Conservation (phyloP, 1,140 invertebrate genomes). For the Zaprionus tsacasi region DNA sequence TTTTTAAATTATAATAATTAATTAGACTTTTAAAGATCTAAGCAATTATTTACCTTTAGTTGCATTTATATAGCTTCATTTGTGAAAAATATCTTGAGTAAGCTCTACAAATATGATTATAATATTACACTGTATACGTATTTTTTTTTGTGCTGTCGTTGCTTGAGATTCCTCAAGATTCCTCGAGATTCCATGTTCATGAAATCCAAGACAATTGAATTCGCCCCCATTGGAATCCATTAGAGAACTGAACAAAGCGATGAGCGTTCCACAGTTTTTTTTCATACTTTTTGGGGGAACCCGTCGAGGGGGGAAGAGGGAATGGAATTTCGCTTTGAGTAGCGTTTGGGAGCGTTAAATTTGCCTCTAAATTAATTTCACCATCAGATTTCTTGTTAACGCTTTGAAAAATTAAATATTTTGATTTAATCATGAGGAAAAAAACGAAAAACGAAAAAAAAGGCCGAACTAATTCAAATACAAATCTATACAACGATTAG, state of each 20-base stretch:
- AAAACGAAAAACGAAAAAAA: constrained; percentile 6
- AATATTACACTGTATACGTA: neutral
- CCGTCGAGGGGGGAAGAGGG: neutral
- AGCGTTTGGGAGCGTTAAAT: constrained; percentile 17
- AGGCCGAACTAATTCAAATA: constrained; percentile 14
- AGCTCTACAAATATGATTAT: neutral
- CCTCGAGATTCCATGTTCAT: neutral
- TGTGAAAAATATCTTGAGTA: neutral
- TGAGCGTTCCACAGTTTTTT: neutral
- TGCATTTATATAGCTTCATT: too few species aligned
- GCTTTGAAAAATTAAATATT: constrained; percentile 19
- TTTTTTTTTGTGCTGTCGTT: neutral
- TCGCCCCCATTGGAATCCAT: neutral
- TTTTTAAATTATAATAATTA: too few species aligned
- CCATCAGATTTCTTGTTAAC: constrained; percentile 15
- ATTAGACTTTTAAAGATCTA: too few species aligned
- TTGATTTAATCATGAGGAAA: neutral
- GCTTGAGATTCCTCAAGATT: neutral
- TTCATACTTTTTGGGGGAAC: neutral
- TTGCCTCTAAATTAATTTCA: constrained; percentile 36
- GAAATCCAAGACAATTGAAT: constrained; percentile 12
- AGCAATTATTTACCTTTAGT: too few species aligned
- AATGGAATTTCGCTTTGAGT: neutral
- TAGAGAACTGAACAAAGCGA: constrained; percentile 1
- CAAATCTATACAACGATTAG: constrained; percentile 36